Evolutionary conservation across 2,888 invertebrate genomes (phyloP).

Genomic region (Caenorhabditis afra): DNA sequence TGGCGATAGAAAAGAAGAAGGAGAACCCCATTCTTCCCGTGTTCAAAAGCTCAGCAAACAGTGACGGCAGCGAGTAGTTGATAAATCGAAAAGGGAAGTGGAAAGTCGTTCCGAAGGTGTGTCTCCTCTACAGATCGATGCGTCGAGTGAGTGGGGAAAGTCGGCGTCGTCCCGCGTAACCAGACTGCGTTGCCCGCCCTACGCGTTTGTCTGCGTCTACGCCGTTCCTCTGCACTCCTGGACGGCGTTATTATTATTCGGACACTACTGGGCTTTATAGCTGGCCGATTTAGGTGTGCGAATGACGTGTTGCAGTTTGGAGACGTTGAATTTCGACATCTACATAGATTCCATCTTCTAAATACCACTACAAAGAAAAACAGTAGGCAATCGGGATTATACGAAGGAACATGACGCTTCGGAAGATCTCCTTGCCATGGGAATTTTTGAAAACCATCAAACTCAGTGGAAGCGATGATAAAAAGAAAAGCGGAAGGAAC

Average conservation of each 20-base stretch:
- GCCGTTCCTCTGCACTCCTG: background rate
- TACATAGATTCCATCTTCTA: too few species aligned
- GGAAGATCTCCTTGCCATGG: too few species aligned
- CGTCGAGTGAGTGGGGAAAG: background rate
- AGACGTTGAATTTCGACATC: background rate
- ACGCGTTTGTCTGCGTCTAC: background rate
- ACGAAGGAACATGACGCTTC: too few species aligned
- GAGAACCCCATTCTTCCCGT: too few species aligned
- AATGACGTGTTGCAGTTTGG: background rate
- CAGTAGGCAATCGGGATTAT: too few species aligned
- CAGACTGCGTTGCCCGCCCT: background rate
- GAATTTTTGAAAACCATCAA: too few species aligned
- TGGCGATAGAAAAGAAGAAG: too few species aligned
- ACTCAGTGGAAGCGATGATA: too few species aligned
- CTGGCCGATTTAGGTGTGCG: background rate
- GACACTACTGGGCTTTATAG: background rate
- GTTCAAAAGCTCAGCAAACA: constrained; percentile 30
- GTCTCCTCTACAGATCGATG: background rate
- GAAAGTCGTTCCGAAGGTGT: constrained; percentile 23
- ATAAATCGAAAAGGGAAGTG: constrained; percentile 15
- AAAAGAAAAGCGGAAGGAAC: too few species aligned
- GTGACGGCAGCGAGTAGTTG: background rate
- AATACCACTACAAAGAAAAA: too few species aligned
- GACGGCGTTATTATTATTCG: background rate
- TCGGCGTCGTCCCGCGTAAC: background rate